Percentiles rank a stretch among this genome's conserved stretches.
These are phyloP conservation scores for Nicator chloris DNA, from an alignment of 2,113 vertebrate genomes.

Conservation along the genomic window DNA sequence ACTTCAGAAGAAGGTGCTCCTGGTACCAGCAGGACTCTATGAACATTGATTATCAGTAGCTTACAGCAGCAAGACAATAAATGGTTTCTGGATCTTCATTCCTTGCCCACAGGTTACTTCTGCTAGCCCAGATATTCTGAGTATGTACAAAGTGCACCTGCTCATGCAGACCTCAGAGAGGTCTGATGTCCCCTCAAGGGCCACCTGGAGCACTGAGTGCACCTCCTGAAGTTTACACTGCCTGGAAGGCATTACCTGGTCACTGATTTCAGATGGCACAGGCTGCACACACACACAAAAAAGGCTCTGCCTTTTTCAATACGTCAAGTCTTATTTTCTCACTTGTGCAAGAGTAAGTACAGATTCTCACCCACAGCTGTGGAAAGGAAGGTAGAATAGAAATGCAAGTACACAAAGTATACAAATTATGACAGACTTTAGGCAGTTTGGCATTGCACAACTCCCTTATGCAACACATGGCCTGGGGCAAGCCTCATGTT, in stretches of 20 bases:
- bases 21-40: not conserved
- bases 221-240: not conserved
- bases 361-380: not conserved
- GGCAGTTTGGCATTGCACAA: conserved; percentile 9
- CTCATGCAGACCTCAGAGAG: not conserved
- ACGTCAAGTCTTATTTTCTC: not conserved
- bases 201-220: not conserved
- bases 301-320: not conserved
- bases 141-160: not conserved
- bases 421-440: not conserved
- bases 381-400: not conserved
- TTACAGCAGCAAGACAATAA: not conserved
- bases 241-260: not conserved
- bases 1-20: not conserved
- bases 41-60: not conserved
- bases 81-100: not conserved
- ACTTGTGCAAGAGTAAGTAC: not conserved
- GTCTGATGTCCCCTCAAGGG: not conserved
- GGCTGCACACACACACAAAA: not conserved
- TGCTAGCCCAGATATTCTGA: not conserved
- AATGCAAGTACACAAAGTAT: not conserved
- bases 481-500: not conserved
- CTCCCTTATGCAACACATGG: not conserved
- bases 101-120: not conserved
- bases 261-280: not conserved